Evolutionary conservation across 1,140 invertebrate genomes (phyloP).

Genomic region (Plutomurus gul): DNA sequence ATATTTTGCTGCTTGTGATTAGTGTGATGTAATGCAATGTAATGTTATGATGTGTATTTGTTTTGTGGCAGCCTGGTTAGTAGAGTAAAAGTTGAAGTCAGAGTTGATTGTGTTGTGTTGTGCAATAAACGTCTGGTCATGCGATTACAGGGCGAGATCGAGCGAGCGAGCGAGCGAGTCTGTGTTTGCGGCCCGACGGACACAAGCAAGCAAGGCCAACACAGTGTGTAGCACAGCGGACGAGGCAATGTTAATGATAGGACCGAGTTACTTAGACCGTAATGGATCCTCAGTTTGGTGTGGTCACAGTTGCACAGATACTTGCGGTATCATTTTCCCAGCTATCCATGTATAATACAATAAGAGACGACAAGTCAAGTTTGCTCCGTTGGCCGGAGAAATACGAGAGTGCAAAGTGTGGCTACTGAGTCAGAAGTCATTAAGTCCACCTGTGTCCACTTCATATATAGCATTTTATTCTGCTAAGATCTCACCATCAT

Average conservation of each 20-base stretch:
- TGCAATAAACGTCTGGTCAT: background rate
- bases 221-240: background rate
- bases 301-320: conserved; percentile 39
- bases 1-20: conserved; percentile 19
- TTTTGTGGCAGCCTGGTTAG: conserved; percentile 22
- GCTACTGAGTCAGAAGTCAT: conserved; percentile 48
- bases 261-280: conserved; percentile 46
- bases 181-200: background rate
- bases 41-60: conserved; percentile 19
- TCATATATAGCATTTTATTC: conserved; percentile 50
- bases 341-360: conserved; percentile 30
- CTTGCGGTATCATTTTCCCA: conserved; percentile 44
- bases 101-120: background rate
- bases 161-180: too few species aligned
- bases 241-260: conserved; percentile 45
- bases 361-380: conserved; percentile 22
- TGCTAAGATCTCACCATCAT: conserved; percentile 46
- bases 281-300: conserved; percentile 44
- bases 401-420: conserved; percentile 31
- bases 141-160: too few species aligned
- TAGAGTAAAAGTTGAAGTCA: background rate
- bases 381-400: background rate
- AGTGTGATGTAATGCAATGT: conserved; percentile 26
- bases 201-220: background rate
- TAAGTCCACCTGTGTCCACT: conserved; percentile 51